phyloP scores from a whole-genome alignment of 2,113 vertebrate genomes.

The Balaenoptera acutorostrata region DNA sequence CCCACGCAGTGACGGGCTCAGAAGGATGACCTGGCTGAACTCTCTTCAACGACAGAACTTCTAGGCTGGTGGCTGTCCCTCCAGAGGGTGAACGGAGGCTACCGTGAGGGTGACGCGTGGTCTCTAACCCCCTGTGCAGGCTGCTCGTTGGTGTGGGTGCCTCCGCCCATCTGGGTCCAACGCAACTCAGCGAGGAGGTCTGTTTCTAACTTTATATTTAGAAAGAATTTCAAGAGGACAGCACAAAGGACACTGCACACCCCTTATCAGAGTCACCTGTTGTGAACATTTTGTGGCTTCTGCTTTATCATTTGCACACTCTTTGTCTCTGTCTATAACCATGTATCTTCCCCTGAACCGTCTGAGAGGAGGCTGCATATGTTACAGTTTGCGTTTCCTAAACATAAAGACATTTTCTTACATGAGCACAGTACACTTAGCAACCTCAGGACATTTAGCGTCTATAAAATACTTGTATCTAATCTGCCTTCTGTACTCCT shows the following conservation, averaged over 20 bases:
- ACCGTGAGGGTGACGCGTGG: rapidly evolving
- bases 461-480: not conserved
- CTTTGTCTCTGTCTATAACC: too few relatives aligned
- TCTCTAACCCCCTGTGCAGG: rapidly evolving
- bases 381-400: not conserved
- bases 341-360: not conserved
- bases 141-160: rapidly evolving
- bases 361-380: not conserved
- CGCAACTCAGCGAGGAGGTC: not conserved
- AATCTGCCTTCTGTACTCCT: not conserved
- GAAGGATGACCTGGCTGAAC: not conserved
- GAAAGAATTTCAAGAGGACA: not conserved
- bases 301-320: not conserved
- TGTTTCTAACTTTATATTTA: not conserved
- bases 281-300: too few relatives aligned
- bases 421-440: not conserved
- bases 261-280: not conserved
- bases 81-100: not conserved
- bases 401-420: not conserved
- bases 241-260: not conserved
- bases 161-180: not conserved
- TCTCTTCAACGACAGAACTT: not conserved
- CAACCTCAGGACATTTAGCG: not conserved
- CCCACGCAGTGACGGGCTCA: rapidly evolving
- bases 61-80: rapidly evolving